A percentile compares a stretch with the other conserved stretches of the same genome.
phyloP scores from a whole-genome alignment of 1,140 invertebrate genomes.

The honey bee (Apis mellifera) region DNA sequence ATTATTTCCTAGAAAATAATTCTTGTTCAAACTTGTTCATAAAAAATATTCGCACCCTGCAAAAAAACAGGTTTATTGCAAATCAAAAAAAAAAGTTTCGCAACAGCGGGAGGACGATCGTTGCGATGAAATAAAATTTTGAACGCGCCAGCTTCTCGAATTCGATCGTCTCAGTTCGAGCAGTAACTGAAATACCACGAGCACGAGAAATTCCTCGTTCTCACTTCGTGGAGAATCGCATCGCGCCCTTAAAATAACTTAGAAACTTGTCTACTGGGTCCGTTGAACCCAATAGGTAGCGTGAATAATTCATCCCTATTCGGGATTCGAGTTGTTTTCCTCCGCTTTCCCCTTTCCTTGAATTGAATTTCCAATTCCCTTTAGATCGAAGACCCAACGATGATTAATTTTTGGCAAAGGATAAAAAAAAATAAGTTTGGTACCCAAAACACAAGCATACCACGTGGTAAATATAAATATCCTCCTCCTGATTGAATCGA shows the following conservation, averaged over 20 bases:
- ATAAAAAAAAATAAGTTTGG: too few species aligned
- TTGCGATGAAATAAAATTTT: conserved; percentile 22
- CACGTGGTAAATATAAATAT: too few species aligned
- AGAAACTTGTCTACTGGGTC: background rate
- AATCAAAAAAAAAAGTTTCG: background rate
- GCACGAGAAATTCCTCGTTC: conserved; percentile 4
- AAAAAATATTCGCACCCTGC: background rate
- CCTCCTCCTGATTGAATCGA: background rate
- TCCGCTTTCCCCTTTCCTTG: background rate
- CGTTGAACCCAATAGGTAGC: background rate
- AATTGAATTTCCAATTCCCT: too few species aligned
- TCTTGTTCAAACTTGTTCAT: background rate
- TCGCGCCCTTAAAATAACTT: background rate
- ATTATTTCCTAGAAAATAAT: background rate
- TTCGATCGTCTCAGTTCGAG: background rate
- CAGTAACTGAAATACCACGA: background rate
- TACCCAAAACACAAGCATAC: too few species aligned
- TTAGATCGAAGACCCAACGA: too few species aligned
- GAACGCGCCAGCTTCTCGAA: background rate
- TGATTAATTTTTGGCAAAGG: too few species aligned
- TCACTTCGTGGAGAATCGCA: background rate
- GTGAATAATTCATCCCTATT: conserved; percentile 38
- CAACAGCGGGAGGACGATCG: too few species aligned
- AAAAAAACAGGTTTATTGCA: background rate
- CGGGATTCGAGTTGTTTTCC: background rate